These are phyloP conservation scores for Asarcornis scutulata DNA, from an alignment of 2,113 vertebrate genomes.

Conservation along the genomic window DNA sequence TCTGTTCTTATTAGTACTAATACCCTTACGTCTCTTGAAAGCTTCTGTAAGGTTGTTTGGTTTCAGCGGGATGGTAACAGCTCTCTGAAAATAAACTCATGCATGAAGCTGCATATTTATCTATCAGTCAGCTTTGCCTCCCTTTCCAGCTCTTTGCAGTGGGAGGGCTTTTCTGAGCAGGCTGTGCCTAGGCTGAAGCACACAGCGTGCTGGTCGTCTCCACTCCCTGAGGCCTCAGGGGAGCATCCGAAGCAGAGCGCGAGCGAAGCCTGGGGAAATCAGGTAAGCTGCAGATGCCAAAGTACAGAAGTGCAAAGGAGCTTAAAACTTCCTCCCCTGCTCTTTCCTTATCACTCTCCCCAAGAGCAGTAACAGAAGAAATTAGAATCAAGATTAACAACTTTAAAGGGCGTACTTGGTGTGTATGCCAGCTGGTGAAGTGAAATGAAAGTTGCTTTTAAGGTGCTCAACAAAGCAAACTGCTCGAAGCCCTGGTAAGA, in stretches of 20 bases:
- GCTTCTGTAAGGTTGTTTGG: not conserved
- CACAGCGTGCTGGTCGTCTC: not conserved
- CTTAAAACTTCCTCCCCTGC: not conserved
- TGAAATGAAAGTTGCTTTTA: not conserved
- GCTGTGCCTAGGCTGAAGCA: not conserved
- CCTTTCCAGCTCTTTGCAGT: not conserved
- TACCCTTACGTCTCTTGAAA: not conserved
- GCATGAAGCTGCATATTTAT: not conserved
- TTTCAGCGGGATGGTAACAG: not conserved
- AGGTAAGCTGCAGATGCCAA: not conserved
- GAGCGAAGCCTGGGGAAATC: not conserved
- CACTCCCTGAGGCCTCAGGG: accelerated
- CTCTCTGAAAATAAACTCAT: not conserved
- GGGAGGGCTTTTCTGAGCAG: not conserved
- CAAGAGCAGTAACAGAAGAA: not conserved
- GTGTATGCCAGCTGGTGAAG: not conserved
- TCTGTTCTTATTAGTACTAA: not conserved
- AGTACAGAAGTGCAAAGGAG: not conserved
- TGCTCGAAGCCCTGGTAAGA: not conserved
- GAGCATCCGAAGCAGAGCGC: not conserved
- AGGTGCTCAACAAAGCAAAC: not conserved
- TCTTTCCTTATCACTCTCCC: not conserved
- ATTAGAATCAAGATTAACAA: not conserved
- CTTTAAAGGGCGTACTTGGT: not conserved
- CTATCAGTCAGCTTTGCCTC: not conserved